phyloP scores from a whole-genome alignment of 2,888 invertebrate genomes.

The Agonum fuliginosum region DNA sequence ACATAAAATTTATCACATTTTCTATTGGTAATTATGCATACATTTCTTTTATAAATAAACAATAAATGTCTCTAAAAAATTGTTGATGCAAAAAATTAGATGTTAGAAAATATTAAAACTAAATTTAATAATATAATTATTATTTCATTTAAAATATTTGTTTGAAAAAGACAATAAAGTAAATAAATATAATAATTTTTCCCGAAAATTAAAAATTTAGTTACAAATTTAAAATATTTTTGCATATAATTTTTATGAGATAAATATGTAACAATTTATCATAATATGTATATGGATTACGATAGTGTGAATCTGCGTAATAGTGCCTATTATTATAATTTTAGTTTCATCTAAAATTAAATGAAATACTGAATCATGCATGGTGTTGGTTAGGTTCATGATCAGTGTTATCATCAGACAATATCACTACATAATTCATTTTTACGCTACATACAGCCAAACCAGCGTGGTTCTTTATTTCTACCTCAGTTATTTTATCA shows the following conservation, averaged over 20 bases:
- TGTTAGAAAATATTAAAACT: background rate
- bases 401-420: conserved; percentile 33
- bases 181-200: background rate
- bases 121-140: background rate
- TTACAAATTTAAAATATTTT: too few species aligned
- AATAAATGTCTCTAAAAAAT: background rate
- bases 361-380: conserved; percentile 12
- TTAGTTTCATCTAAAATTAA: conserved; percentile 14
- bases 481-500: conserved; percentile 19
- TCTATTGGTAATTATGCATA: conserved; percentile 17
- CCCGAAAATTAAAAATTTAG: background rate
- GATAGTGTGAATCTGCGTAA: conserved; percentile 21
- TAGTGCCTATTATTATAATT: conserved; percentile 37
- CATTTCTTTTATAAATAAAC: background rate
- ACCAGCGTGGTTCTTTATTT: conserved; percentile 30
- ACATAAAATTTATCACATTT: conserved; percentile 21
- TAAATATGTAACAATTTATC: background rate
- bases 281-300: conserved; percentile 11
- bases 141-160: background rate
- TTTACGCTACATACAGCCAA: conserved; percentile 24
- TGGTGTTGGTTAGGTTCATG: conserved; percentile 16
- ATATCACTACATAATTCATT: conserved; percentile 22
- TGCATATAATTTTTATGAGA: background rate
- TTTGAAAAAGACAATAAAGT: conserved; percentile 25
- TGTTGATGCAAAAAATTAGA: background rate